Percentiles rank a stretch among this genome's conserved stretches.
phyloP scores from a whole-genome alignment of 2,888 invertebrate species.

The Agrochola circellaris region DNA sequence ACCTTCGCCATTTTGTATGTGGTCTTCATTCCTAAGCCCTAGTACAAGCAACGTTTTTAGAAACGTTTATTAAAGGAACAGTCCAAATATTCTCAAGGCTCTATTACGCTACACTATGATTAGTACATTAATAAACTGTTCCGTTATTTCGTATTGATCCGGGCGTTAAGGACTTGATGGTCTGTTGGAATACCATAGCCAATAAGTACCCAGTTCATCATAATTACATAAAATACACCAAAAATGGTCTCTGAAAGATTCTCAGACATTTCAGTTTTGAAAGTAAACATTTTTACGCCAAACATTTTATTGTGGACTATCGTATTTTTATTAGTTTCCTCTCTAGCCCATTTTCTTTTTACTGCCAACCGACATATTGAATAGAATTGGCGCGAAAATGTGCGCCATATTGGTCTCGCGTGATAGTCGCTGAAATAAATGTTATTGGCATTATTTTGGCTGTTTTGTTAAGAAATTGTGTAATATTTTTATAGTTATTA shows the following conservation, averaged over 20 bases:
- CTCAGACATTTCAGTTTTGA: conserved; percentile 61
- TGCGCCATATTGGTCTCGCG: conserved; percentile 68
- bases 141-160: background rate
- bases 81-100: background rate
- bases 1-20: background rate
- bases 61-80: background rate
- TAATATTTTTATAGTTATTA: background rate
- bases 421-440: conserved; percentile 31
- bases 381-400: conserved; percentile 81
- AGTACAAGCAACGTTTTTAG: background rate
- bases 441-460: conserved; percentile 8
- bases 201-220: background rate
- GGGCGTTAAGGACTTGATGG: background rate
- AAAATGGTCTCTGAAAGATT: background rate
- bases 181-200: too few species aligned
- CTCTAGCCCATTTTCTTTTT: conserved; percentile 83
- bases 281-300: conserved; percentile 70
- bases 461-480: background rate
- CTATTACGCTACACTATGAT: background rate
- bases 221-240: background rate
- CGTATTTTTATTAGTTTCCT: conserved; percentile 82
- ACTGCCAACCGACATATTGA: conserved; percentile 84
- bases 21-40: background rate
- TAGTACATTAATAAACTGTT: background rate
- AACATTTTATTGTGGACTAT: conserved; percentile 73